phyloP scores from a whole-genome alignment of 2,888 invertebrate genomes.

The Willowsia nigromaculata region DNA sequence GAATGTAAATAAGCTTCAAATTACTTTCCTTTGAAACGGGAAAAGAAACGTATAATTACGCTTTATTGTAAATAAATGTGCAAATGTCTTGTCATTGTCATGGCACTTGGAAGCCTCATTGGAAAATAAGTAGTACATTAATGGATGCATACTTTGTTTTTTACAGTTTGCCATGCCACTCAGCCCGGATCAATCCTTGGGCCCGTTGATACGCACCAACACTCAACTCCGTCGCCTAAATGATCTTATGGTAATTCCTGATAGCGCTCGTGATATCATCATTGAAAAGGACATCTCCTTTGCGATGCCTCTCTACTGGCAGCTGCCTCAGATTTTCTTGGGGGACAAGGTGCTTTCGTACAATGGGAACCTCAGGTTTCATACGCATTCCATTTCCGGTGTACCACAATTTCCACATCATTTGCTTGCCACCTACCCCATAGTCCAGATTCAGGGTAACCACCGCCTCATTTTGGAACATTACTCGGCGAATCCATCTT shows the following conservation, averaged over 20 bases:
- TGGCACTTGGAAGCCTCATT: not conserved
- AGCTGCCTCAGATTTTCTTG: conserved; percentile 88
- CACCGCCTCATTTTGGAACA: conserved; percentile 88
- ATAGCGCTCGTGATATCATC: conserved; percentile 83
- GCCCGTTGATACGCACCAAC: conserved; percentile 79
- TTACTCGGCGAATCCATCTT: conserved; percentile 81
- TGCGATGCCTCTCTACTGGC: conserved; percentile 90
- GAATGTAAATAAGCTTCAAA: not conserved
- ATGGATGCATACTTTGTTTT: not conserved
- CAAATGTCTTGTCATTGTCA: not conserved
- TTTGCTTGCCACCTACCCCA: conserved; percentile 85
- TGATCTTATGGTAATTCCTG: conserved; percentile 84
- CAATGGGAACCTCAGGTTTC: conserved; percentile 92
- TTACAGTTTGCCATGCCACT: conserved; percentile 80
- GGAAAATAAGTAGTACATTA: not conserved
- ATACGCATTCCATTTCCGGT: conserved; percentile 85
- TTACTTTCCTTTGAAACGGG: not conserved
- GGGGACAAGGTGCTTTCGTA: conserved; percentile 95
- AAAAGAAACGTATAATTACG: not conserved
- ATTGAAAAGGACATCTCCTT: conserved; percentile 82
- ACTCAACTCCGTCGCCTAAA: conserved; percentile 81
- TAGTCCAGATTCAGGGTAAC: conserved; percentile 91
- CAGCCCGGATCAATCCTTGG: conserved; percentile 79
- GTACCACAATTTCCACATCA: conserved; percentile 82
- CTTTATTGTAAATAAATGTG: not conserved